Conservation (phyloP, 1,140 invertebrate genomes). For the Drosophila elegans region DNA sequence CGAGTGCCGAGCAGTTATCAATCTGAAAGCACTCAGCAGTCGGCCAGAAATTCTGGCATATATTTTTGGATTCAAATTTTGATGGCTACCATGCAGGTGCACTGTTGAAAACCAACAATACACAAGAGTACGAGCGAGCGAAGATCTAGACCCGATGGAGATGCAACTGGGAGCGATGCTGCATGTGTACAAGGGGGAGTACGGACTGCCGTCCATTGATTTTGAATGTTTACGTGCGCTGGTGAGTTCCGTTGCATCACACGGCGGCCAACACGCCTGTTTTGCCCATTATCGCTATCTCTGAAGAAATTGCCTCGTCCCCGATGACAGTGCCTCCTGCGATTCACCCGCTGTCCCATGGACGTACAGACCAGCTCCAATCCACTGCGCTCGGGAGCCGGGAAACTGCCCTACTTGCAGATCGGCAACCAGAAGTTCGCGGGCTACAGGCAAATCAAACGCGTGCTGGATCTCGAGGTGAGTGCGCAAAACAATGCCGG, state of each 20-base stretch:
- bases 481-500: constrained; percentile 46
- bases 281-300: constrained; percentile 59
- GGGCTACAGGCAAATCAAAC: constrained; percentile 80
- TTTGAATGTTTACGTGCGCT: constrained; percentile 91
- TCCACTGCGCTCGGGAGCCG: constrained; percentile 76
- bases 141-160: constrained; percentile 35
- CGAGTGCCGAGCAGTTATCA: constrained; percentile 21
- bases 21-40: constrained; percentile 23
- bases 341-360: constrained; percentile 79
- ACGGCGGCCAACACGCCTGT: constrained; percentile 23
- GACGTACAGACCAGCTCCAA: constrained; percentile 76
- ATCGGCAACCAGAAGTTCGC: constrained; percentile 78
- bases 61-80: constrained; percentile 54
- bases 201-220: constrained; percentile 93
- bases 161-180: constrained; percentile 84
- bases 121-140: constrained; percentile 29
- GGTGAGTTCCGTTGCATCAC: constrained; percentile 86
- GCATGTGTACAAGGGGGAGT: constrained; percentile 93
- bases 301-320: constrained; percentile 7
- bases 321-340: constrained; percentile 63
- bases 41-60: constrained; percentile 24
- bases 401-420: constrained; percentile 79
- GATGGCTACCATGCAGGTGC: constrained; percentile 49
- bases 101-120: constrained; percentile 31
- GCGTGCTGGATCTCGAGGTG: constrained; percentile 76